Base-by-base conservation (phyloP, 2,797 vertebrate genomes). In the Enteromius fasciolatus region DNA sequence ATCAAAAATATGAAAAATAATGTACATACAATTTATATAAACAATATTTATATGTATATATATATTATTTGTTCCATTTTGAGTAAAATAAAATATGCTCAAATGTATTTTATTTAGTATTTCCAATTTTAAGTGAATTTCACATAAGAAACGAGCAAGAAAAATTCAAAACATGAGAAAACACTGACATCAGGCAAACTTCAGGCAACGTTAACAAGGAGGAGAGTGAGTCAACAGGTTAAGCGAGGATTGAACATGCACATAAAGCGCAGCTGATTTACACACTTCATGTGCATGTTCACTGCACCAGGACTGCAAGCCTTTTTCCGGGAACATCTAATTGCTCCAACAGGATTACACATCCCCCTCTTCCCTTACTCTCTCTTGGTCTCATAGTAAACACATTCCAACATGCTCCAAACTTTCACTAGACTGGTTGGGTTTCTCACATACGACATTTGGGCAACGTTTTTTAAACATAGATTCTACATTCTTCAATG, bases 201-300 rank as follows among this genome's bases (percentile, higher is more conserved):
- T 78, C 36, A 46, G n/a, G 70, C 23, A 64, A 18, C 52, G 52
- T 84, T 54, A 69, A 67, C 67, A 86, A 54, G 69, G 36, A 64
- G 33, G 2, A 68, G n/a, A 68, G 25, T 20, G 83, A 15, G 31
- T 61, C 23, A 63, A 46, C 59, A 78, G 66, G 74, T 79, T 57
- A 82, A 23, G 28, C 57, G 31, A 86, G 72, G 76, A 87, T 81
- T 77, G 80, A 78, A 80, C 66, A 84, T 80, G 46, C 76, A 84
- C 81, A 83, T n/a, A 64, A 80, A 79, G 28, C 48, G 73, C n/a
- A 68, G 76, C 52, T 80, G 87, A 87, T 87, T 87, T 83, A 77
- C 85, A 67, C 61, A 44, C 67, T 39, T 39, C 39, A 39, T 48
- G 78, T 54, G 44, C 70, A 84, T 81, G 73, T 73, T 82, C 82